Percentiles rank a stretch among this genome's conserved stretches.
These are phyloP conservation scores for Yponomeuta malinellus DNA, from an alignment of 2,888 invertebrate species.

Conservation along the genomic window DNA sequence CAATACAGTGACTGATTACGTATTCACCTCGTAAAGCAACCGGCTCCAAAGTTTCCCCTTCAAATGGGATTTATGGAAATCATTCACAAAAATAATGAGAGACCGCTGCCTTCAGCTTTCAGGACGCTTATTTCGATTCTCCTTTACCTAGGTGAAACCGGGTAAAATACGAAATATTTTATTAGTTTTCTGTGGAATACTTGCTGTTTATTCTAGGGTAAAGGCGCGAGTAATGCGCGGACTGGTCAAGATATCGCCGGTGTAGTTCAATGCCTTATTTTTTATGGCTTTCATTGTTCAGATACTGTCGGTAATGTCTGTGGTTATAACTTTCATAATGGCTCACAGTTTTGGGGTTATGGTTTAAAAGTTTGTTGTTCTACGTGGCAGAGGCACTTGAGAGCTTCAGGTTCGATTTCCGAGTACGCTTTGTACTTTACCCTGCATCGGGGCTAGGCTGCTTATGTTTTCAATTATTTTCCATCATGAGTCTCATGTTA, in stretches of 20 bases:
- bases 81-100: background rate
- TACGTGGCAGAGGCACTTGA: no score
- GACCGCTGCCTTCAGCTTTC: background rate
- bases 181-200: no score
- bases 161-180: background rate
- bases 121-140: background rate
- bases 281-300: background rate
- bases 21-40: background rate
- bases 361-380: no score
- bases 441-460: no score
- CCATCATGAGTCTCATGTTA: no score
- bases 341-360: no score
- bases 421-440: no score
- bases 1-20: background rate
- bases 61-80: slow-evolving; percentile 8
- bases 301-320: background rate
- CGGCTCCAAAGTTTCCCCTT: background rate
- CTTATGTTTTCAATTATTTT: no score
- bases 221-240: background rate
- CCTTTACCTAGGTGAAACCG: background rate
- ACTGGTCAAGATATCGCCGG: background rate
- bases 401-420: no score
- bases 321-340: background rate
- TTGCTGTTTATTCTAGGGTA: no score
- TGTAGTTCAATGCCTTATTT: background rate